Evolutionary conservation across 2,113 vertebrate genomes (phyloP), one percentile per base, ranked within the genome.

Genomic region (Hoplias malabaricus): DNA sequence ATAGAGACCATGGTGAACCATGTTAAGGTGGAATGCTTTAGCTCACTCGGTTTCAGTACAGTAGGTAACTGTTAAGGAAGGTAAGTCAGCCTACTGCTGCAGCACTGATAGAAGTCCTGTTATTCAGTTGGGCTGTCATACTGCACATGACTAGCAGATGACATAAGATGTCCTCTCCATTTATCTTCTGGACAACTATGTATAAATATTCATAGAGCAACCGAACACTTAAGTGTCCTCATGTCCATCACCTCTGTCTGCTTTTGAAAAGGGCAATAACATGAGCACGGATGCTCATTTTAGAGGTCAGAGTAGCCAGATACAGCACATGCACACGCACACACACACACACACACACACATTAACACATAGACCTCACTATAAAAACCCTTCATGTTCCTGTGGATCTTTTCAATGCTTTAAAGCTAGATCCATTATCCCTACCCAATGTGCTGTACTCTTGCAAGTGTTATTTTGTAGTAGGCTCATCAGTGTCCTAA

Each of bases 201-300:
- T 68, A 72, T 79, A 61, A 66, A 79, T 82, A 79, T 79, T 68
- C 62, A 76, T 53, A 68, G 77, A 71, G 73, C 34, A 61, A 34
- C 72, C 65, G 73, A 71, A 66, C 38, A 62, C 42, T n/a, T 25
- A 69, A 75, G 19, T 29, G 31, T 71, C 14, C 33, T 48, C 46
- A 16, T 53, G 48, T 53, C 69, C 59, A 56, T 48, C 61, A 54
- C 31, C 40, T 69, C 50, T 66, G 10, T 67, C 38, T 70, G 43
- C 31, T 65, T 62, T 69, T 36, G 21, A 48, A 21, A 63, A 69
- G 36, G 16, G 42, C 19, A 40, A 29, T 54, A 31, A 75, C 16
- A 69, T 40, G 31, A 65, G 33, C 54, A 43, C 25, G 69, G 62
- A 72, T 25, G 71, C 46, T 74, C 19, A 33, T 56, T 57, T 65